These are phyloP conservation scores for Thunnus albacares DNA, from an alignment of 2,797 vertebrate species.

Conservation along the genomic window DNA sequence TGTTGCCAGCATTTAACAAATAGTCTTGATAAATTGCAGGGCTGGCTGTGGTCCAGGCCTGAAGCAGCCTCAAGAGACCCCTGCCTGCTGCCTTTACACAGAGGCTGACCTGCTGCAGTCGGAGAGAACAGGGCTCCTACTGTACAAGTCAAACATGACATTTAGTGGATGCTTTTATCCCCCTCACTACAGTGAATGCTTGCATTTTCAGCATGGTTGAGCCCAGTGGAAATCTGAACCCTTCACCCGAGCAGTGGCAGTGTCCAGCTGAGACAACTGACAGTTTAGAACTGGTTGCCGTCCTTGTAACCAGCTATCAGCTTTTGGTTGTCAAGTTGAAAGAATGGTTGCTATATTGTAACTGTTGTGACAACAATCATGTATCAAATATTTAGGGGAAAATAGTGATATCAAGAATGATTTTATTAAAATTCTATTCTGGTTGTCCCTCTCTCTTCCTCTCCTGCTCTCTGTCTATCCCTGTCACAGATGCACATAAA, in stretches of 20 bases:
- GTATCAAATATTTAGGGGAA: neutral
- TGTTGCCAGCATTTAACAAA: conserved; percentile 52
- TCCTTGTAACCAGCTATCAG: neutral
- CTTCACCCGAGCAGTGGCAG: conserved; percentile 20
- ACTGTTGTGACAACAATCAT: neutral
- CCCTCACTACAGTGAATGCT: conserved; percentile 31
- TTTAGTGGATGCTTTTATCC: conserved; percentile 54
- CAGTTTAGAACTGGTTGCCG: neutral
- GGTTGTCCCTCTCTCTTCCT: neutral
- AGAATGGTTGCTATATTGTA: neutral
- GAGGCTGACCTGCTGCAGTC: conserved; percentile 47
- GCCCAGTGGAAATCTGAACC: conserved; percentile 47
- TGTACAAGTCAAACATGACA: conserved; percentile 67
- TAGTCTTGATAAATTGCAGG: conserved; percentile 36
- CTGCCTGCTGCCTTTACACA: conserved; percentile 38
- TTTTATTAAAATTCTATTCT: neutral
- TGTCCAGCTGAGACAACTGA: conserved; percentile 6
- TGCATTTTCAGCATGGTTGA: conserved; percentile 43
- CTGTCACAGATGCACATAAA: neutral
- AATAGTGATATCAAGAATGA: neutral
- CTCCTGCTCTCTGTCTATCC: too few relatives aligned
- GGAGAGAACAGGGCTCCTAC: conserved; percentile 64
- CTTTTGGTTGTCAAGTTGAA: neutral
- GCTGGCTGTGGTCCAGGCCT: conserved; percentile 52
- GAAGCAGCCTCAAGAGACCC: conserved; percentile 41